Conservation (phyloP, 1,140 invertebrate genomes). For the Heliothis subflexa region DNA sequence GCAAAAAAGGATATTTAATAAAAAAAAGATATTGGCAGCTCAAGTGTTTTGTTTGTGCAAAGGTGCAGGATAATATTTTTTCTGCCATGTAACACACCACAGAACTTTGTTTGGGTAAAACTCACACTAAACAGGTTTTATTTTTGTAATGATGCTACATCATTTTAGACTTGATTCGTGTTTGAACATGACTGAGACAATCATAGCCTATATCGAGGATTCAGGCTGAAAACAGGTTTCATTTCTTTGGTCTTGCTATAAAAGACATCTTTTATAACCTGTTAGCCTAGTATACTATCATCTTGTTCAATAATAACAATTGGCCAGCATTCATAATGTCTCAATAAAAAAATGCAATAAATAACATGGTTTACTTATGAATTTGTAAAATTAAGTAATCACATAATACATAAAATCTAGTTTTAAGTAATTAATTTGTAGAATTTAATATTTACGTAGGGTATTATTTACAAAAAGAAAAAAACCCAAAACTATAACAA, state of each 20-base stretch:
- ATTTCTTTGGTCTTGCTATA: neutral
- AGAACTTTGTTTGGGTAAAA: conserved; percentile 7
- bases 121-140: conserved; percentile 19
- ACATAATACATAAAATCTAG: neutral
- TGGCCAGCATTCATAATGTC: neutral
- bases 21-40: neutral
- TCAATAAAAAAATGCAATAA: neutral
- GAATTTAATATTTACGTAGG: too few species aligned
- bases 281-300: neutral
- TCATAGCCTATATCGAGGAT: neutral
- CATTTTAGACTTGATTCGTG: neutral
- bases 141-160: neutral
- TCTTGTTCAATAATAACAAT: neutral
- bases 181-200: neutral
- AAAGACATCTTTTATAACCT: neutral
- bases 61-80: conserved; percentile 29
- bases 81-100: neutral
- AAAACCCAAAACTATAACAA: too few species aligned
- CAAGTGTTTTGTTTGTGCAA: conserved; percentile 28
- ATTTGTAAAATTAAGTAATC: neutral
- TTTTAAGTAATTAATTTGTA: too few species aligned
- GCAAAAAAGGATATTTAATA: neutral
- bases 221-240: conserved; percentile 9
- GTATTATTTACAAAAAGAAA: too few species aligned
- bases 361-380: neutral